Percentiles rank a stretch among this genome's conserved stretches.
phyloP scores from a whole-genome alignment of 2,888 invertebrate genomes.

The Cheilosia pagana region DNA sequence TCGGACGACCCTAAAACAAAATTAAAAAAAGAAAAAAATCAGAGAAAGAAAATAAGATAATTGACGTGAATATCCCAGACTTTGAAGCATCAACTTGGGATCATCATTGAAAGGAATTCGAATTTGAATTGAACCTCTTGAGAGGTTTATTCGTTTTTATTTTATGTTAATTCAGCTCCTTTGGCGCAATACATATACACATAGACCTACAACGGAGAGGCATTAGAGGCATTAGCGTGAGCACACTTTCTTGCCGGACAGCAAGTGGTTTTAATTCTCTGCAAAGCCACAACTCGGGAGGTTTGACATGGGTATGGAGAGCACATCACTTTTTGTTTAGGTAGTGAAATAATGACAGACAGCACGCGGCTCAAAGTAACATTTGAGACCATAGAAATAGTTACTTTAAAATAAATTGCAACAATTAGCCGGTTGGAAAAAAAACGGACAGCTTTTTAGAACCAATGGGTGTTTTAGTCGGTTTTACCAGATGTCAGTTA shows the following conservation, averaged over 20 bases:
- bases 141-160: neutral
- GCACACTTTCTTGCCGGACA: slow-evolving; percentile 29
- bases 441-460: neutral
- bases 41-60: slow-evolving; percentile 45
- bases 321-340: slow-evolving; percentile 31
- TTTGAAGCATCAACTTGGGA: slow-evolving; percentile 51
- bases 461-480: too few relatives aligned
- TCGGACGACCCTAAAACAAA: slow-evolving; percentile 40
- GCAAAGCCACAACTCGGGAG: slow-evolving; percentile 32
- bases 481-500: too few relatives aligned
- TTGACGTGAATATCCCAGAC: slow-evolving; percentile 51
- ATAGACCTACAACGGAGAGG: slow-evolving; percentile 34
- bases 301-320: slow-evolving; percentile 42
- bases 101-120: slow-evolving; percentile 61
- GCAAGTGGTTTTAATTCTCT: slow-evolving; percentile 59
- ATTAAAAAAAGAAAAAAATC: slow-evolving; percentile 24
- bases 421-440: neutral
- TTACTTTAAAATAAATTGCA: neutral
- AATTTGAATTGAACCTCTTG: slow-evolving; percentile 55
- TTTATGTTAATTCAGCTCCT: slow-evolving; percentile 11
- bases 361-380: slow-evolving; percentile 20
- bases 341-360: slow-evolving; percentile 23
- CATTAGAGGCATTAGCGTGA: slow-evolving; percentile 19
- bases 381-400: slow-evolving; percentile 4
- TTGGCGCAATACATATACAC: neutral